Base-by-base conservation (phyloP, 2,888 invertebrate genomes). In the Seira sanloemensis region DNA sequence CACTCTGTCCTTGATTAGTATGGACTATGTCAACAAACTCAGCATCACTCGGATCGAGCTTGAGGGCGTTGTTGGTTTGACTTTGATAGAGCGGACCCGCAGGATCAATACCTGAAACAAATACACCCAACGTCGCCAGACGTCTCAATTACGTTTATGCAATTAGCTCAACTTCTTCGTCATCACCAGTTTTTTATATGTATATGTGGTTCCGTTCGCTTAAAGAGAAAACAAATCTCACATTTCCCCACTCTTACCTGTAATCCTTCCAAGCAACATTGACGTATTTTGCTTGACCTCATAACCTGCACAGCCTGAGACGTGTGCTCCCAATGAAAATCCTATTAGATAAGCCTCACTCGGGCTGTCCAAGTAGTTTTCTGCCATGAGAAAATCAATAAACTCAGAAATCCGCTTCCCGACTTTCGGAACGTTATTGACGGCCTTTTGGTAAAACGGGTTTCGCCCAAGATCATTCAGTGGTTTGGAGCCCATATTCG, bases 1-100 rank as follows among this genome's bases (percentile, higher is more conserved):
- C 85, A 66, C 81, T 81, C 73, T 87, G 87, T 7, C 87, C 87
- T 66, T 78, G 78, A 37, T 87, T 87, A 2, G 85, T 86, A 67
- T 87, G 87, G n/a, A 87, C 73, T 1, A 87, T 66, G 19, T 87
- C 87, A 0, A 85, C 85, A 62, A 78, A 78, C 2, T n/a, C 19
- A n/a, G 78, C 84, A 25, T 78, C 77, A 9, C 65, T 71, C 0
- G 69, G 9, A 9, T 87, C 85, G 2, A 86, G 58, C 65, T 81
- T 85, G 7, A 84, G 76, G 5, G 86, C 84, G 1, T n/a, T 50
- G 27, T 71, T 75, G 4, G 65, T 26, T 67, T 79, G 81, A 4
- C 50, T 73, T 71, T 87, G 78, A 19, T 76, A 87, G 1, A 84
- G 69, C 0, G 87, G 87, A 0, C 84, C 84, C 0, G 87, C 87